These are phyloP conservation scores for Ahaetulla prasina DNA, from an alignment of 2,113 vertebrate genomes.

Conservation along the genomic window DNA sequence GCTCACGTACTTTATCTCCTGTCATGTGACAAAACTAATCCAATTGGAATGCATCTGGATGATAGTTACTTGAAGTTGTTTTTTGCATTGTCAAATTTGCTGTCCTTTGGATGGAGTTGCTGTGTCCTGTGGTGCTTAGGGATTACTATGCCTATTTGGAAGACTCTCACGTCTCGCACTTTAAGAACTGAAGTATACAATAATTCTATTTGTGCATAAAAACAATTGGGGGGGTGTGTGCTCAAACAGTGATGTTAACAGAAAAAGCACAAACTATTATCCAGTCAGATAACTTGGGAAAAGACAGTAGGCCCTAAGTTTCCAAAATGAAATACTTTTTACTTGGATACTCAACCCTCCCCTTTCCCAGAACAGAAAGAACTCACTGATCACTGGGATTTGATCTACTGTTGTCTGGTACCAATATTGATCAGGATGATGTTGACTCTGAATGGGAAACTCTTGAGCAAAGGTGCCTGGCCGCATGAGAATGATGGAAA, in stretches of 20 bases:
- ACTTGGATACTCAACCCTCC: not conserved
- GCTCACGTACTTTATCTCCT: not conserved
- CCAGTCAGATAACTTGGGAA: not conserved
- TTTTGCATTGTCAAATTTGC: not conserved
- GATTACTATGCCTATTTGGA: not conserved
- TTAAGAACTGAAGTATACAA: not conserved
- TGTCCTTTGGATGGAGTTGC: not conserved
- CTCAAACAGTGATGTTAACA: not conserved
- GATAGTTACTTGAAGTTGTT: not conserved
- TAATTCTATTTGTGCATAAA: not conserved
- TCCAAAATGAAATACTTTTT: not conserved
- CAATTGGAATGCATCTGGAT: not conserved
- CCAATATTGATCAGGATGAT: conserved; percentile 14
- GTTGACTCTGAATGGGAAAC: conserved; percentile 1
- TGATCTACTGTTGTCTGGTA: conserved; percentile 4
- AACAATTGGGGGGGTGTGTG: not conserved
- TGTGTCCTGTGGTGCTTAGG: not conserved
- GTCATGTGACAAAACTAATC: not conserved
- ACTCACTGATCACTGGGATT: conserved; percentile 24
- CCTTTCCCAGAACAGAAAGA: not conserved
- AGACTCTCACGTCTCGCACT: not conserved
- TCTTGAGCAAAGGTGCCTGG: not conserved
- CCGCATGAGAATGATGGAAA: not conserved
- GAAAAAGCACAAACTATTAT: not conserved
- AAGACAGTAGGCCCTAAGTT: not conserved